Base-by-base conservation (phyloP, 1,140 invertebrate genomes). In the Sitodiplosis mosellana region DNA sequence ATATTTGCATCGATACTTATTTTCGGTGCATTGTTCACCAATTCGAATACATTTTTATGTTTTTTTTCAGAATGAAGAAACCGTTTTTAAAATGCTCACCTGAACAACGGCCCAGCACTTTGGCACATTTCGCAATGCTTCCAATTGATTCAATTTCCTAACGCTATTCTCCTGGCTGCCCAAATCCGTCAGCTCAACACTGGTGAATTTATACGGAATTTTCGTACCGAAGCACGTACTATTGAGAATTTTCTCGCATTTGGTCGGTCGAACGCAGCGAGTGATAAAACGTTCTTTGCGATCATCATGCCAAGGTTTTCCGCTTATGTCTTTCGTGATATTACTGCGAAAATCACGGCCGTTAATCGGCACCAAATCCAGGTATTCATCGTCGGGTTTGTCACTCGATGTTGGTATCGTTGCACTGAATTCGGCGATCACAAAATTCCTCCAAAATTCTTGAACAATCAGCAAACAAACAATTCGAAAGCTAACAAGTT, bases 101-200 rank as follows among this genome's bases (percentile, higher is more conserved):
- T 64, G 90, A 52, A 95, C 80, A 0, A 90, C 84, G 14, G 83
- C 77, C 91, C 91, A 96, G 63, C 91, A 96, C 68, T 87, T 87
- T 48, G 90, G 91, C 50, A 92, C 77, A 67, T 83, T 80, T 53
- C 78, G 74, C 8, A 93, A 59, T 27, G 78, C 77, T 33, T 45
- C 43, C 69, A 87, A 86, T 33, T 76, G 58, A 44, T 75, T 67
- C 22, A 91, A 64, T 54, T 75, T 80, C 53, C 84, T 78, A 66
- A 84, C 66, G 40, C 78, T 75, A 57, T 81, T 71, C 45, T 75
- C 72, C 53, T 83, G 78, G 19, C 65, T 78, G 17, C 66, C 65
- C 37, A 77, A 75, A 53, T 81, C 80, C n/a, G 79, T 81, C 14
- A 88, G 70, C 54, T 80, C 73, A n/a, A 83, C 65, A 36, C 83